Evolutionary conservation across 1,140 invertebrate species (phyloP), one percentile per base, ranked within the genome.

Genomic region (Eumaeus atala): DNA sequence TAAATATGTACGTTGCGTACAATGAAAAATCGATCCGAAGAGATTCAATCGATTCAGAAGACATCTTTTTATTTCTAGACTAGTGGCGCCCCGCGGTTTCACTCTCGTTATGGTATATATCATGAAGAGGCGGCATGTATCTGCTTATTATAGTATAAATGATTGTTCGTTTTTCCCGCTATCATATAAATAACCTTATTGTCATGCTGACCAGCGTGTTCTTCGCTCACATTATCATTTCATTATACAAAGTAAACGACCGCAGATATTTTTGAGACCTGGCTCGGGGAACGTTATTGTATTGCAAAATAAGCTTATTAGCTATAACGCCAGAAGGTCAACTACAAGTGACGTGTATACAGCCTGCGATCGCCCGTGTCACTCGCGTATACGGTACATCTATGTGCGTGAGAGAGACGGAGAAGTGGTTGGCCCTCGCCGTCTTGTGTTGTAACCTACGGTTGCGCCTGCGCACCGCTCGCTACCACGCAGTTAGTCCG

Each of bases 261-360:
- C 58, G 42, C 16, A 55, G 54, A 57, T 54, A 47, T 55, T 51
- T 54, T n/a, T 56, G 12, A 6, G 40, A 64, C 62, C 59, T 76
- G 55, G 64, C 66, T 65, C 73, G 72, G 74, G 70, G 67, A 72
- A 64, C 61, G 70, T 69, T 66, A 65, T 67, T 50, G 62, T 62
- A 58, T 83, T 84, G 77, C 75, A 76, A 81, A 81, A 84, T 56
- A 67, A 70, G 66, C 66, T 75, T 80, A 76, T 74, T 74, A 80
- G 77, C 77, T 80, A 82, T 78, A 81, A 78, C 75, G 69, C 72
- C 77, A 66, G 77, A 82, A 84, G 81, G 81, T 82, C 75, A 70
- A 62, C 78, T 70, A 72, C 64, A 73, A 70, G 54, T 67, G 61
- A 69, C 67, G 65, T 54, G 58, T 63, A 58, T 66, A 65, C 70